These are phyloP conservation scores for Bombus consobrinus DNA, from an alignment of 1,140 invertebrate genomes.

Conservation along the genomic window DNA sequence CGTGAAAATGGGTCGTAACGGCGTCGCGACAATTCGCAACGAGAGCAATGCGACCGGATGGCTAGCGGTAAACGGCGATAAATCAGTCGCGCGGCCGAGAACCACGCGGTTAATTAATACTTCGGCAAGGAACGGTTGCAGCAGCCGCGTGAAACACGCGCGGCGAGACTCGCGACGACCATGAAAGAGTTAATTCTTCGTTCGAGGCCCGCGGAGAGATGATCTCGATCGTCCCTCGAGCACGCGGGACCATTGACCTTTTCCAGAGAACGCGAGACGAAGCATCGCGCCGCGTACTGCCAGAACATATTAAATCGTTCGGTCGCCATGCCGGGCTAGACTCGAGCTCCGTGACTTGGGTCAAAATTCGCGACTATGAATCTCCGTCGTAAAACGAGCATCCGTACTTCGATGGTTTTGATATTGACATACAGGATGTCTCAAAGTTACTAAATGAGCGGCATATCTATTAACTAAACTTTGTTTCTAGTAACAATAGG, in stretches of 20 bases:
- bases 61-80: conserved; percentile 52
- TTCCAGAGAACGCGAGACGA: conserved; percentile 39
- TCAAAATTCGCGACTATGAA: not conserved
- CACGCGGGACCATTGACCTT: conserved; percentile 65
- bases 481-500: too few species aligned
- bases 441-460: not conserved
- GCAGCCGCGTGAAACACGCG: not conserved
- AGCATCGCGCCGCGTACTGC: too few species aligned
- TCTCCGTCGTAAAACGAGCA: not conserved
- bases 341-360: not conserved
- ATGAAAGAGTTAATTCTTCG: conserved; percentile 69
- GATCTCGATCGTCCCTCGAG: conserved; percentile 61
- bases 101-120: conserved; percentile 56
- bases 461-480: too few species aligned
- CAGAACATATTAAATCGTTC: not conserved
- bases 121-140: conserved; percentile 26
- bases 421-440: not conserved
- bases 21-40: conserved; percentile 35
- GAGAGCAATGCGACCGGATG: conserved; percentile 30
- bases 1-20: conserved; percentile 34
- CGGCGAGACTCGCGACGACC: conserved; percentile 45
- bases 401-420: not conserved
- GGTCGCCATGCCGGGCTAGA: too few species aligned
- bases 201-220: conserved; percentile 31
- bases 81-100: conserved; percentile 36